A percentile compares a stretch with the other conserved stretches of the same genome.
phyloP scores from a whole-genome alignment of 2,797 vertebrate species.

The Acrocephalus scirpaceus region DNA sequence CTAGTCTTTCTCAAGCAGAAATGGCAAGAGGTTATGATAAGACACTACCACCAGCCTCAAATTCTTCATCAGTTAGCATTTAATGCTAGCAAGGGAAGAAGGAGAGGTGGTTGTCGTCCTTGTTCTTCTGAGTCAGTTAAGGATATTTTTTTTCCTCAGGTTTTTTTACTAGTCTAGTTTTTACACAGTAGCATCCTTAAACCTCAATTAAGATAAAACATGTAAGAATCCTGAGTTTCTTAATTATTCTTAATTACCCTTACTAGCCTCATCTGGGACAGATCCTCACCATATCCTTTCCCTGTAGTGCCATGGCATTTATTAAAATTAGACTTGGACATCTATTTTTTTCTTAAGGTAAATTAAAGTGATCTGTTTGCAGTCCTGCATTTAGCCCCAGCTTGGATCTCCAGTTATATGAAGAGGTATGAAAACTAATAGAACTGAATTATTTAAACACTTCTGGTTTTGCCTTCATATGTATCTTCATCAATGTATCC shows the following conservation, averaged over 20 bases:
- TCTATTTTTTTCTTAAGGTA: neutral
- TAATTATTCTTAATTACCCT: neutral
- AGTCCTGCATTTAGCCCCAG: neutral
- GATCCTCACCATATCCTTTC: neutral
- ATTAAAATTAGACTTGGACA: neutral
- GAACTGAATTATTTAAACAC: neutral
- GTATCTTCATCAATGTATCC: neutral
- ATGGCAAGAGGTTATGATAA: neutral
- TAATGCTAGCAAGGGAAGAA: neutral
- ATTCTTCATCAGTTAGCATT: neutral
- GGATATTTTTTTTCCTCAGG: rapidly evolving
- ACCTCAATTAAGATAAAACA: neutral
- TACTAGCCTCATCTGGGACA: neutral
- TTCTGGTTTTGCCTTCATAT: neutral
- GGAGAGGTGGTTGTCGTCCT: neutral
- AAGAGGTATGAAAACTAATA: neutral
- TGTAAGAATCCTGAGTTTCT: neutral
- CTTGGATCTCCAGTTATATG: neutral
- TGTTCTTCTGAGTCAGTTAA: neutral
- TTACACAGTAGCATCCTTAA: neutral
- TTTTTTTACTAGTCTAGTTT: neutral
- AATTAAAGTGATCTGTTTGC: neutral
- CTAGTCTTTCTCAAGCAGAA: neutral
- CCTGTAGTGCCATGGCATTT: neutral
- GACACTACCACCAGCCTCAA: neutral